A percentile compares a stretch with the other conserved stretches of the same genome.
phyloP scores from a whole-genome alignment of 2,888 invertebrate genomes.

The Mycalesis mineus region DNA sequence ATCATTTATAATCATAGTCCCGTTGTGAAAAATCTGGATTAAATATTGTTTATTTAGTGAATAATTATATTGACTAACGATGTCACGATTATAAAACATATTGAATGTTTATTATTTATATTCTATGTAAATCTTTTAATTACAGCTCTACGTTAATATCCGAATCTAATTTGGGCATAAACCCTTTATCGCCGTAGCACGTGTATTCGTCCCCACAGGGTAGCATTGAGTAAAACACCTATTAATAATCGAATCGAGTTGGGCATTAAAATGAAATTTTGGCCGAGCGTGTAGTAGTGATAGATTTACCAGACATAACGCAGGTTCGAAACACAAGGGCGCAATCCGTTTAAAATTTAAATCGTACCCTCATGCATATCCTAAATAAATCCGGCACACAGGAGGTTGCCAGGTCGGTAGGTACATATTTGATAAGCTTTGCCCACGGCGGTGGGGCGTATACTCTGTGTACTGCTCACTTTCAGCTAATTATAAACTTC shows the following conservation, averaged over 20 bases:
- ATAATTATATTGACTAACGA: not conserved
- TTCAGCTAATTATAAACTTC: slow-evolving; percentile 68
- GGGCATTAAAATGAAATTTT: slow-evolving; percentile 59
- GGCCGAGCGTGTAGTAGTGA: slow-evolving; percentile 49
- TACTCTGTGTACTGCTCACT: slow-evolving; percentile 55
- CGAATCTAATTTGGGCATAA: slow-evolving; percentile 27
- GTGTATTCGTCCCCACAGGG: slow-evolving; percentile 42
- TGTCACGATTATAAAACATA: not conserved
- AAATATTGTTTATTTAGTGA: no score
- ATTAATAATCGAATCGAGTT: slow-evolving; percentile 58
- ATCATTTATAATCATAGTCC: no score
- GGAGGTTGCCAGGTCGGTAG: slow-evolving; percentile 68
- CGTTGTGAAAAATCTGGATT: no score
- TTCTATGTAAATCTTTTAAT: slow-evolving; percentile 5
- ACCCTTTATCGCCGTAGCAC: slow-evolving; percentile 52
- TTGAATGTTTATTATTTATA: not conserved
- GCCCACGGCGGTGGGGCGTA: slow-evolving; percentile 46
- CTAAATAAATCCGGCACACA: slow-evolving; percentile 75
- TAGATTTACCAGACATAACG: slow-evolving; percentile 72
- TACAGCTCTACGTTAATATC: slow-evolving; percentile 17
- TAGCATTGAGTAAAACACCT: slow-evolving; percentile 57
- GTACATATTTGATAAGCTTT: slow-evolving; percentile 77
- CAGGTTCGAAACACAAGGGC: slow-evolving; percentile 71
- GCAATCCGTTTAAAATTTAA: slow-evolving; percentile 79
- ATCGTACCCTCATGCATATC: slow-evolving; percentile 78